A percentile compares a stretch with the other conserved stretches of the same genome.
Conservation (phyloP, 2,113 vertebrate species). For the Ranitomeya variabilis region DNA sequence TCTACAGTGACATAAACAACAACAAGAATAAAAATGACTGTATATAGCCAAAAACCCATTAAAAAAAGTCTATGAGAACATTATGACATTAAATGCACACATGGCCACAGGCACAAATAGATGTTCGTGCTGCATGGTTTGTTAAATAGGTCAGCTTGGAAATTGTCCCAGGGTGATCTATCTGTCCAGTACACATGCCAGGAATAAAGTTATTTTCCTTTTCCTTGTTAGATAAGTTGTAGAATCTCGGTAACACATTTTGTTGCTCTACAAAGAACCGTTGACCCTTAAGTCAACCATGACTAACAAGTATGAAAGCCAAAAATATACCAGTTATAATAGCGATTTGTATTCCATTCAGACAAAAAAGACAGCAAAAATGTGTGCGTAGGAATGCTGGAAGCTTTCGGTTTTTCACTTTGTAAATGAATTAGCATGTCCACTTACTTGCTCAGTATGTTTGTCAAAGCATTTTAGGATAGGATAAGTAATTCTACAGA, state of each 20-base stretch:
- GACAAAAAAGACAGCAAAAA: background rate
- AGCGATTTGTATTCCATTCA: conserved; percentile 23
- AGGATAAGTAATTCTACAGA: background rate
- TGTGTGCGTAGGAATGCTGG: background rate
- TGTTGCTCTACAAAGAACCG: conserved; percentile 27
- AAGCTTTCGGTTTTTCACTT: background rate
- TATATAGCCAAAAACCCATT: conserved; percentile 12
- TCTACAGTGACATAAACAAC: background rate
- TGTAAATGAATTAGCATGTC: background rate
- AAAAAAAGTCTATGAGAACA: conserved; percentile 35
- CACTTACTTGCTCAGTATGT: background rate
- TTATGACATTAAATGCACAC: conserved; percentile 50
- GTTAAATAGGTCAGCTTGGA: conserved; percentile 57
- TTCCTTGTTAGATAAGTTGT: conserved; percentile 24
- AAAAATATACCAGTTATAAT: conserved; percentile 33
- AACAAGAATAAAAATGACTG: conserved; percentile 20
- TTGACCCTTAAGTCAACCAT: conserved; percentile 48
- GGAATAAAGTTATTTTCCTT: conserved; percentile 51
- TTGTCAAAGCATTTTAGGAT: background rate
- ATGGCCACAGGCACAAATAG: conserved; percentile 50
- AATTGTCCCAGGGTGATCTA: conserved; percentile 55
- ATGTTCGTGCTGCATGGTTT: conserved; percentile 55
- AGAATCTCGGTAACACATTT: conserved; percentile 41
- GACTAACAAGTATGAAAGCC: conserved; percentile 41
- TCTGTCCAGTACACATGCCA: conserved; percentile 52